A percentile compares a stretch with the other conserved stretches of the same genome.
These are phyloP conservation scores for Anagyrus pseudococci DNA, from an alignment of 2,888 invertebrate genomes.

Conservation along the genomic window DNA sequence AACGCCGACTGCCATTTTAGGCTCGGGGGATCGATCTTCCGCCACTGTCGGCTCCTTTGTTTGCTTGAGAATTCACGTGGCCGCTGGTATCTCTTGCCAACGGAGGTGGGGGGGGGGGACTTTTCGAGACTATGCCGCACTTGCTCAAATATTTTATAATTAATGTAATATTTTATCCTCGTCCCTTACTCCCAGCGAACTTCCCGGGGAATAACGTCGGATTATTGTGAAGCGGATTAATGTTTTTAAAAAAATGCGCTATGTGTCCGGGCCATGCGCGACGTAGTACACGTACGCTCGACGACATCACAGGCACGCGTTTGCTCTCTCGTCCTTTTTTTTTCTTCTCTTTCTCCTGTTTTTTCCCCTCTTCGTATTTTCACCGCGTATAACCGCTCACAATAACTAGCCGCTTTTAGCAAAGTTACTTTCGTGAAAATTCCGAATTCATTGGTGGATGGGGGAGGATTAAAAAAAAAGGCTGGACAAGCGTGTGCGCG, in stretches of 20 bases:
- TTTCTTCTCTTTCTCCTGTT: too few species aligned
- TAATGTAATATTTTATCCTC: slow-evolving; percentile 51
- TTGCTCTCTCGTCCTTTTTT: too few species aligned
- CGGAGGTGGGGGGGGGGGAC: too few species aligned
- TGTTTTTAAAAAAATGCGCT: neutral
- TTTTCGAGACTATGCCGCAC: too few species aligned
- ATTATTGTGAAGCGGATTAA: neutral
- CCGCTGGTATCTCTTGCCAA: too few species aligned
- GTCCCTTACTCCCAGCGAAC: slow-evolving; percentile 18
- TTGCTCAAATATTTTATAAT: slow-evolving; percentile 46
- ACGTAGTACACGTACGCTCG: neutral
- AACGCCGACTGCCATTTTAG: slow-evolving; percentile 34
- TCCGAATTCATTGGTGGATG: slow-evolving; percentile 43
- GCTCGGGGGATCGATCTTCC: slow-evolving; percentile 27
- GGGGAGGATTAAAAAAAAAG: slow-evolving; percentile 39
- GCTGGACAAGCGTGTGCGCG: neutral
- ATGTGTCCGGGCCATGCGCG: neutral
- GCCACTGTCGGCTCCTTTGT: too few species aligned
- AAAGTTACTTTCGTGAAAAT: slow-evolving; percentile 49
- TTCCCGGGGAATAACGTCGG: neutral
- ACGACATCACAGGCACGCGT: too few species aligned
- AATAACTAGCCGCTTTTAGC: slow-evolving; percentile 31
- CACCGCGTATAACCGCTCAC: neutral
- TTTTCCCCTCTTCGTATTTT: too few species aligned
- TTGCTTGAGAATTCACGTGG: slow-evolving; percentile 23